phyloP scores from a whole-genome alignment of 2,888 invertebrate genomes.

The Formica aserva region DNA sequence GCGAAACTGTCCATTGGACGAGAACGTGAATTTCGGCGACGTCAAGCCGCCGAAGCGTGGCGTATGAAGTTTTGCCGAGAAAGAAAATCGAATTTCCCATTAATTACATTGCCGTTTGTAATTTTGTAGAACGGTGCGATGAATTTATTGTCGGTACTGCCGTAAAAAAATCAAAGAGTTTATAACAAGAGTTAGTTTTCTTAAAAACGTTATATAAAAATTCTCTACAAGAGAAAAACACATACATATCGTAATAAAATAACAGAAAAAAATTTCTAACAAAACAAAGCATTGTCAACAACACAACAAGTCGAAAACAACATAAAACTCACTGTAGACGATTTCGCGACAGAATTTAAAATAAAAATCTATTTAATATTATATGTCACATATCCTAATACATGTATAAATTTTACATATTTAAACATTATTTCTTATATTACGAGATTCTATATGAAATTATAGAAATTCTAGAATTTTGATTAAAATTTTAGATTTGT shows the following conservation, averaged over 20 bases:
- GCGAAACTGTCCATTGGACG: conserved; percentile 48
- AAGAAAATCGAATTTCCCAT: neutral
- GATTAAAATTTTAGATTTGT: neutral
- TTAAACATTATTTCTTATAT: neutral
- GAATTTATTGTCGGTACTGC: conserved; percentile 23
- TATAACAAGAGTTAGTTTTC: neutral
- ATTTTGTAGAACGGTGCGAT: conserved; percentile 9
- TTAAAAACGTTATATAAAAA: neutral
- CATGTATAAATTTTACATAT: neutral
- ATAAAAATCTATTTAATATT: neutral
- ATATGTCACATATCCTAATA: neutral
- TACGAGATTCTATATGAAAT: neutral
- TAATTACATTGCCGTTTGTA: neutral
- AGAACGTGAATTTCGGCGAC: conserved; percentile 54
- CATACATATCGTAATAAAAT: neutral
- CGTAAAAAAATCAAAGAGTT: neutral
- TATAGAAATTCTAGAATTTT: neutral
- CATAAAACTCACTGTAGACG: neutral
- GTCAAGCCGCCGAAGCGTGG: conserved; percentile 16
- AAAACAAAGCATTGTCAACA: too few relatives aligned
- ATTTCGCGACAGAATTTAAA: neutral
- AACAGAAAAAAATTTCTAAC: neutral
- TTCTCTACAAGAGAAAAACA: neutral
- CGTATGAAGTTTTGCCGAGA: conserved; percentile 21
- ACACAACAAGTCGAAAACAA: too few relatives aligned